A percentile compares a stretch with the other conserved stretches of the same genome.
Conservation (phyloP, 2,888 invertebrate species). For the Hypsopygia costalis region DNA sequence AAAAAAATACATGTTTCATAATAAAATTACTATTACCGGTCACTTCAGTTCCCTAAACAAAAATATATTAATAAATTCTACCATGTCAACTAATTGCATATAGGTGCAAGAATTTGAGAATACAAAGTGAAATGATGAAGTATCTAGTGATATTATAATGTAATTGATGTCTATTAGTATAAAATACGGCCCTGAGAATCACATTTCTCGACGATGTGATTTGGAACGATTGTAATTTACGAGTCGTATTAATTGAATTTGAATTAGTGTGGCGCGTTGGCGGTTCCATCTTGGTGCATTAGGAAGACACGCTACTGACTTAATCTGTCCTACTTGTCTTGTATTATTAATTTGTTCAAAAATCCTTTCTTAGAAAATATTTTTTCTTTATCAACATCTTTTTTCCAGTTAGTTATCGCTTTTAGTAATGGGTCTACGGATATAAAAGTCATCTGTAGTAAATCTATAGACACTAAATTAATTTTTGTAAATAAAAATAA, state of each 20-base stretch:
- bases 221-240: constrained; percentile 4
- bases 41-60: too few relatives aligned
- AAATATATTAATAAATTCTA: too few relatives aligned
- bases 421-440: too few relatives aligned
- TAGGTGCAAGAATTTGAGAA: neutral
- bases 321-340: too few relatives aligned
- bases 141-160: neutral
- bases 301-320: constrained; percentile 3
- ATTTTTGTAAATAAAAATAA: neutral
- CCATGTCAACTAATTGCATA: too few relatives aligned
- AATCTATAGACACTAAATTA: neutral
- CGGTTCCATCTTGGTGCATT: neutral
- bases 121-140: neutral
- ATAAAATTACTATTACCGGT: too few relatives aligned
- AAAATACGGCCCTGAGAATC: neutral
- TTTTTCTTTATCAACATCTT: too few relatives aligned
- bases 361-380: too few relatives aligned
- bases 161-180: neutral
- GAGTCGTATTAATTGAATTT: constrained; percentile 6
- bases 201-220: constrained; percentile 4
- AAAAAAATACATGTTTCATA: too few relatives aligned
- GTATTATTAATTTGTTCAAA: too few relatives aligned
- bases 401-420: too few relatives aligned
- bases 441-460: too few relatives aligned
- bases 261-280: constrained; percentile 2